Base-by-base conservation (phyloP, 2,113 vertebrate species). In the Albula goreensis region DNA sequence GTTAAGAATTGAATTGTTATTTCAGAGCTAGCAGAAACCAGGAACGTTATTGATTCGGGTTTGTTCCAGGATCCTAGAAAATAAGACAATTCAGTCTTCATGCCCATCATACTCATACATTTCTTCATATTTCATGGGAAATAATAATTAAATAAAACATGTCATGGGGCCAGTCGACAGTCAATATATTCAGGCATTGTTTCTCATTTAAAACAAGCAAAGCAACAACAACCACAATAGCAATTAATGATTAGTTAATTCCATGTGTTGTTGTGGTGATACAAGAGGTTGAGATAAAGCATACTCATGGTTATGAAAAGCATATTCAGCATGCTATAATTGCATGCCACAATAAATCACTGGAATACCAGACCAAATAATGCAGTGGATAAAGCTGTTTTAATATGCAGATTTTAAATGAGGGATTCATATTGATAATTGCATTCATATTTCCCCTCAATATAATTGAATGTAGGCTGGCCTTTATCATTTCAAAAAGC, bases 211-310 rank as follows among this genome's bases (percentile, higher is more conserved):
- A 53, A 56, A 25, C 80, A 81, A 7, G n/a, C 53, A 31, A 7
- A 81, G 80, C 80, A 52, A 56, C 80, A 56, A 53, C 80, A 81
- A 19, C 80, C 17, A 53, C 51, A 81, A 53, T 6, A 81, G 52
- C 1, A 17, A 81, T 52, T 41, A 41, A 41, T 41, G 31, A 41
- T 41, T 41, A 41, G 50, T 13, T 25, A 25, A 81, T 53, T 52
- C 22, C 22, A 53, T 13, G 50, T 81, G 80, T 81, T 81, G 80
- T 53, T 81, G 80, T 53, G 22, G 5, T 81, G 51, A 80, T 11
- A 80, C 48, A 49, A 49, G 5, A 56, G 9, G 48, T 79, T 25
- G 25, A 11, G 12, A 25, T 25, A 56, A 56, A n/a, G 5, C 50
- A 81, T 25, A 56, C 8, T n/a, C n/a, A 81, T 31, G 25, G 56